Conservation (phyloP, 2,888 invertebrate genomes). For the Tetrapedia diversipes region DNA sequence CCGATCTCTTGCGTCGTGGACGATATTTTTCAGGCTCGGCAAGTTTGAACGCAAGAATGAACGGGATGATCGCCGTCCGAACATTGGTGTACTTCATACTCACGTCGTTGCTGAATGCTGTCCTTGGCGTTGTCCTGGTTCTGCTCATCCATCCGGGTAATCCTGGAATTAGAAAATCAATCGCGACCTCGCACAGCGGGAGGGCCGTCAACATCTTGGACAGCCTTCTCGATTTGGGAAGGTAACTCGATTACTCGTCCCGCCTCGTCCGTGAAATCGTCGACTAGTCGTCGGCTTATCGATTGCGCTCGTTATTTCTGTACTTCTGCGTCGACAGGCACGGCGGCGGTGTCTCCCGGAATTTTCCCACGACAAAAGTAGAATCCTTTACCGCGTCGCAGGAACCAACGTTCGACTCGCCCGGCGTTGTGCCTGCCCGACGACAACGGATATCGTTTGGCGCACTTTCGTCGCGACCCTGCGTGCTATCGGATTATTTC, state of each 20-base stretch:
- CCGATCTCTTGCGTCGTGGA: not conserved
- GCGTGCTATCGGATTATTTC: constrained; percentile 22
- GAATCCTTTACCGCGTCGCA: constrained; percentile 26
- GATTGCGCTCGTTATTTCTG: constrained; percentile 57
- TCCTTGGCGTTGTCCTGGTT: constrained; percentile 90
- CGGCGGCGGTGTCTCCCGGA: constrained; percentile 28
- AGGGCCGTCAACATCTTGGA: constrained; percentile 90
- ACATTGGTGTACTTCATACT: constrained; percentile 91
- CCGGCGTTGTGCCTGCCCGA: constrained; percentile 6
- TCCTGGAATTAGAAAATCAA: constrained; percentile 86
- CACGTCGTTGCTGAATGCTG: constrained; percentile 92
- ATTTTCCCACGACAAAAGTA: constrained; percentile 48
- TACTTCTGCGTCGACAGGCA: constrained; percentile 36
- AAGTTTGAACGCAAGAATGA: constrained; percentile 93
- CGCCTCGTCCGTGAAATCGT: constrained; percentile 13
- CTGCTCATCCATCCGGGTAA: constrained; percentile 91
- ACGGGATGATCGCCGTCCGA: constrained; percentile 92
- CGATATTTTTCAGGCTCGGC: constrained; percentile 87
- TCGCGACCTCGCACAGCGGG: constrained; percentile 83
- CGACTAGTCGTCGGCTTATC: constrained; percentile 39
- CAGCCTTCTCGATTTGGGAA: constrained; percentile 94
- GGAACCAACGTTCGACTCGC: constrained; percentile 38
- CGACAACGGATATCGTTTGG: constrained; percentile 1
- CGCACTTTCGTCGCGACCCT: not conserved
- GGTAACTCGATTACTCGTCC: constrained; percentile 88